phyloP scores from a whole-genome alignment of 2,797 vertebrate genomes.

The Sebastes umbrosus region DNA sequence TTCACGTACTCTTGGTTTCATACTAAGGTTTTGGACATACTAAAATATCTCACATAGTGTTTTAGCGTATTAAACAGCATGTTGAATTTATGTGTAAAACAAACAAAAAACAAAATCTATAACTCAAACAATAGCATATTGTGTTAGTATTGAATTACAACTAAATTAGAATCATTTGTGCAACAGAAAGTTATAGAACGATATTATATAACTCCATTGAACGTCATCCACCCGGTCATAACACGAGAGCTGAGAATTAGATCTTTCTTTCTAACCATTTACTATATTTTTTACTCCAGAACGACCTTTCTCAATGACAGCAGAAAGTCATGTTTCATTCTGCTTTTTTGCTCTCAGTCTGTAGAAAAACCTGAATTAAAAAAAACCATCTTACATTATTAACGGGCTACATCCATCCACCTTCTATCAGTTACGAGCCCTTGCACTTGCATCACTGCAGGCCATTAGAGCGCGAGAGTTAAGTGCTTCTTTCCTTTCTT shows the following conservation, averaged over 20 bases:
- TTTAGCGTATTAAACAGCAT: no score
- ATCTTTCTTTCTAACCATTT: neutral
- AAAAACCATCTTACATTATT: slow-evolving; percentile 71
- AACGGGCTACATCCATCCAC: slow-evolving; percentile 60
- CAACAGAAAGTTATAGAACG: neutral
- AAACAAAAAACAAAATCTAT: no score
- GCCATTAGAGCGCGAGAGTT: slow-evolving; percentile 69
- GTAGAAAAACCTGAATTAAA: slow-evolving; percentile 48
- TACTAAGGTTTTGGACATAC: no score
- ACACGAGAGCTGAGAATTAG: neutral
- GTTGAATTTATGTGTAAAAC: neutral
- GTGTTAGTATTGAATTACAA: neutral
- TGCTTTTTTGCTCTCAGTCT: slow-evolving; percentile 23
- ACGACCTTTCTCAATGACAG: slow-evolving; percentile 36
- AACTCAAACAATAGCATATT: neutral
- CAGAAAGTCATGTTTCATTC: slow-evolving; percentile 23
- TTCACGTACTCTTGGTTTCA: no score
- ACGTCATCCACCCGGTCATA: neutral
- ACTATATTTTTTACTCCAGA: neutral
- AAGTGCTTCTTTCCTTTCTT: slow-evolving; percentile 69
- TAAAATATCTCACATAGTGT: no score
- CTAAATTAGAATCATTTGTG: neutral
- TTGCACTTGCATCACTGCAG: slow-evolving; percentile 63
- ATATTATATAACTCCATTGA: neutral
- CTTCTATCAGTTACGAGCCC: slow-evolving; percentile 53